These are phyloP conservation scores for Psylliodes chrysocephalus DNA, from an alignment of 2,888 invertebrate species.

Conservation along the genomic window DNA sequence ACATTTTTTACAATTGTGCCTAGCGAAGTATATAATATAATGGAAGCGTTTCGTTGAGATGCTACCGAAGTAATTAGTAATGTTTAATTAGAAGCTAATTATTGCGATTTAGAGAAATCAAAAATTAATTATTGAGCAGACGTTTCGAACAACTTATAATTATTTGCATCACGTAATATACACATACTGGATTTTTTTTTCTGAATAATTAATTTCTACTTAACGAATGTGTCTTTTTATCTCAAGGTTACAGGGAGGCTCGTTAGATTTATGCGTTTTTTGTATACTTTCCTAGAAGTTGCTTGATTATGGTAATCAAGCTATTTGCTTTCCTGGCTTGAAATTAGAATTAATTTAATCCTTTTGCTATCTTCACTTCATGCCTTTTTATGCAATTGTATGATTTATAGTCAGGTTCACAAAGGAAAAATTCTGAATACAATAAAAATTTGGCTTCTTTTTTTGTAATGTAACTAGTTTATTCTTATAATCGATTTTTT, in stretches of 20 bases:
- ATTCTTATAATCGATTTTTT: too few relatives aligned
- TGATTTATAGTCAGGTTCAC: too few relatives aligned
- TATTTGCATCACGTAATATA: conserved; percentile 23
- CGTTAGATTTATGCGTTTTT: conserved; percentile 16
- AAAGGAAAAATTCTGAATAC: too few relatives aligned
- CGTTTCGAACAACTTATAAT: conserved; percentile 18
- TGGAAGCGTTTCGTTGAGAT: conserved; percentile 14
- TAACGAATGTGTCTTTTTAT: conserved; percentile 15
- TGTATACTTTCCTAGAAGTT: conserved; percentile 17
- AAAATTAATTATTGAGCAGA: conserved; percentile 21
- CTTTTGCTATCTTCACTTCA: too few relatives aligned
- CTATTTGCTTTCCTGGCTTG: too few relatives aligned
- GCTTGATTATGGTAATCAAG: conserved; percentile 22
- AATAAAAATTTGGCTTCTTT: too few relatives aligned
- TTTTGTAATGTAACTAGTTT: too few relatives aligned
- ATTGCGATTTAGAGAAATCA: conserved; percentile 22
- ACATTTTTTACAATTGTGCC: too few relatives aligned
- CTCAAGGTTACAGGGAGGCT: conserved; percentile 6
- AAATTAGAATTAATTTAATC: too few relatives aligned
- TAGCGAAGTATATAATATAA: too few relatives aligned
- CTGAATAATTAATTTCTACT: conserved; percentile 15
- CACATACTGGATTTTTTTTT: too few relatives aligned
- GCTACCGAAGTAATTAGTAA: conserved; percentile 13
- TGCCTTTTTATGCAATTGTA: too few relatives aligned
- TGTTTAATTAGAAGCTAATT: conserved; percentile 24